phyloP scores from a whole-genome alignment of 2,113 vertebrate genomes.

The Bos indicus region DNA sequence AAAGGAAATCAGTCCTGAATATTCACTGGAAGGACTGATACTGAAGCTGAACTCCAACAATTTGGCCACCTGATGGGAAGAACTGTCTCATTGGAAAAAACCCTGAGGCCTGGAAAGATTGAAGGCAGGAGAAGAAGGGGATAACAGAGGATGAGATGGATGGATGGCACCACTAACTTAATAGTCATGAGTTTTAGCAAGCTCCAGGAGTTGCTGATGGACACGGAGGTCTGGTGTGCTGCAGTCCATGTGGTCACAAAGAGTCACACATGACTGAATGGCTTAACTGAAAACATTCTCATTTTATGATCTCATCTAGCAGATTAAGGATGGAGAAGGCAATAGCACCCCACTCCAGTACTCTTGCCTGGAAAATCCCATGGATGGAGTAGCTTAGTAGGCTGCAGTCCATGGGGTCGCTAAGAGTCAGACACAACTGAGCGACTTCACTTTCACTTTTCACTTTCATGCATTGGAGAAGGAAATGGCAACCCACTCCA shows the following conservation, averaged over 20 bases:
- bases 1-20: not conserved
- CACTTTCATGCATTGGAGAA: too few relatives aligned
- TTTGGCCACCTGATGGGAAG: not conserved
- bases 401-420: too few relatives aligned
- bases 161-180: not conserved
- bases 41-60: not conserved
- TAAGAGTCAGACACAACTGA: too few relatives aligned
- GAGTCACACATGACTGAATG: not conserved
- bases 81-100: not conserved
- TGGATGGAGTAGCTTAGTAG: too few relatives aligned
- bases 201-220: not conserved
- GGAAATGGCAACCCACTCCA: too few relatives aligned
- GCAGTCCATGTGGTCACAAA: not conserved
- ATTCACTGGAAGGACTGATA: not conserved
- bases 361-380: too few relatives aligned
- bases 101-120: not conserved
- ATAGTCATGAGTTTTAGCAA: not conserved
- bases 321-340: not conserved
- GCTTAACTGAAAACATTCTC: not conserved
- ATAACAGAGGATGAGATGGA: not conserved
- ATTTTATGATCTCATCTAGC: slow-evolving; percentile 12
- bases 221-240: not conserved
- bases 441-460: too few relatives aligned
- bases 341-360: too few relatives aligned
- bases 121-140: not conserved